phyloP scores from a whole-genome alignment of 2,797 vertebrate species.

The Xenentodon cancila region DNA sequence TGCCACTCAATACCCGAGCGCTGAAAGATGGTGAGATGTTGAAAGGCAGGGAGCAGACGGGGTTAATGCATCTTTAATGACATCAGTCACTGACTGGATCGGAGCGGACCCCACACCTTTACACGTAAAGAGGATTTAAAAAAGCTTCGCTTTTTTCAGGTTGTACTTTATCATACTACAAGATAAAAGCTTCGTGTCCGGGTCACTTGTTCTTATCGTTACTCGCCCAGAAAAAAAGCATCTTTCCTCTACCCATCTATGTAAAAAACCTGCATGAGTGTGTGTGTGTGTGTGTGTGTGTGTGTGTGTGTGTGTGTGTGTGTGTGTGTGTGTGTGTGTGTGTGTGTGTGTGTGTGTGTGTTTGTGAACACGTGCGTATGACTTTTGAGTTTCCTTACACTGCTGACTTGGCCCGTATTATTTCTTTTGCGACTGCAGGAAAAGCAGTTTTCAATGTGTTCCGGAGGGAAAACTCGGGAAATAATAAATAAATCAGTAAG shows the following conservation, averaged over 20 bases:
- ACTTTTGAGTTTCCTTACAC: constrained; percentile 37
- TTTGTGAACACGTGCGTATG: constrained; percentile 54
- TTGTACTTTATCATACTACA: constrained; percentile 10
- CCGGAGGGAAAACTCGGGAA: constrained; percentile 61
- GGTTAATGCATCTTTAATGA: constrained; percentile 60
- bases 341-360: background rate
- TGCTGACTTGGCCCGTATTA: constrained; percentile 62
- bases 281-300: background rate
- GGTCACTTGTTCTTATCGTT: constrained; percentile 31
- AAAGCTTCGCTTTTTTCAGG: constrained; percentile 19
- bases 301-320: background rate
- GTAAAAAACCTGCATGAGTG: constrained; percentile 41
- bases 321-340: background rate
- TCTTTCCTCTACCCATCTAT: constrained; percentile 33
- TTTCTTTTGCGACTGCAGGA: constrained; percentile 61
- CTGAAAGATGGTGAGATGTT: constrained; percentile 31
- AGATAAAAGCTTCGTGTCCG: constrained; percentile 25
- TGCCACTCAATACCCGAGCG: constrained; percentile 24
- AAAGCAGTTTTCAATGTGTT: constrained; percentile 68
- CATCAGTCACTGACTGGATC: constrained; percentile 39
- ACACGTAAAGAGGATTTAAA: constrained; percentile 26
- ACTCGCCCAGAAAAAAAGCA: background rate
- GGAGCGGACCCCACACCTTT: constrained; percentile 27
- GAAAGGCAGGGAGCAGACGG: constrained; percentile 39
- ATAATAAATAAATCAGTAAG: constrained; percentile 79